Evolutionary conservation across 1,140 invertebrate genomes (phyloP).

Genomic region (Brachionus calyciflorus): DNA sequence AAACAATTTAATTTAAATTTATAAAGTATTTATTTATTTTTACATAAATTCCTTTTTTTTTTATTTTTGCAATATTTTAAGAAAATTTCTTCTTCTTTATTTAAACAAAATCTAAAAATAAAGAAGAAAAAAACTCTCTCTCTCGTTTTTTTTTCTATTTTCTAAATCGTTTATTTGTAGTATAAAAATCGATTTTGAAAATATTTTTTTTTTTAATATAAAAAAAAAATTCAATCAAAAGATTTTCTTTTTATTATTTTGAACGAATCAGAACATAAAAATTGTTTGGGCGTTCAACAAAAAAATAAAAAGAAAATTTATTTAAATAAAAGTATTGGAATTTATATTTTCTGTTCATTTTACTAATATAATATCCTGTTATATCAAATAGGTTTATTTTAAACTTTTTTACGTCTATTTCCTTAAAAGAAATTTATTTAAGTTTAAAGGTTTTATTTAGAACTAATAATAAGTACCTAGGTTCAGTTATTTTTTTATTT

Average conservation of each 20-base stretch:
- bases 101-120: constrained; percentile 28
- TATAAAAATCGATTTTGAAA: constrained; percentile 32
- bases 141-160: no score
- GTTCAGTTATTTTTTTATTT: background rate
- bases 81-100: background rate
- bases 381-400: no score
- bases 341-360: background rate
- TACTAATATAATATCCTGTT: background rate
- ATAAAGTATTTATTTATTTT: constrained; percentile 40
- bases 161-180: constrained; percentile 15
- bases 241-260: background rate
- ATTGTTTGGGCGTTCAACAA: background rate
- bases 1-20: constrained; percentile 42
- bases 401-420: no score
- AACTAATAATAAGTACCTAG: background rate
- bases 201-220: constrained; percentile 41
- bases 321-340: background rate
- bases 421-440: background rate
- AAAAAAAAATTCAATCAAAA: background rate
- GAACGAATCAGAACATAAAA: constrained; percentile 11
- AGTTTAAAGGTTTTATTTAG: background rate
- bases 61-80: background rate
- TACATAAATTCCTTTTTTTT: constrained; percentile 7
- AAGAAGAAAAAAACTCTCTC: background rate
- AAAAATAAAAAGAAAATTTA: background rate